These are phyloP conservation scores for Macrophya alboannulata DNA, from an alignment of 2,888 invertebrate species.

Conservation along the genomic window DNA sequence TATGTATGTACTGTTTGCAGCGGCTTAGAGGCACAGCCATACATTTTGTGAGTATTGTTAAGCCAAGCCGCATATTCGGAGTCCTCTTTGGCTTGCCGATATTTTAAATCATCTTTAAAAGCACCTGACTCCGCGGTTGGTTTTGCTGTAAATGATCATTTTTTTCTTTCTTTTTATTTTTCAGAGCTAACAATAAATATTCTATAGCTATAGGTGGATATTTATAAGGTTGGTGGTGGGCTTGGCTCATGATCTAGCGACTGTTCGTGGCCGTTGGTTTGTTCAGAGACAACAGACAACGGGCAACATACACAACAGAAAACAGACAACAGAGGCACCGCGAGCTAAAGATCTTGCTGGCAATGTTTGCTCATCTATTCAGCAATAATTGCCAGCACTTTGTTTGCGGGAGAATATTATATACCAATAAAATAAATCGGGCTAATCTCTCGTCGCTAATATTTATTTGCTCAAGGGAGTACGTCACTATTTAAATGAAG, in stretches of 20 bases:
- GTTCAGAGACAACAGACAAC: conserved; percentile 37
- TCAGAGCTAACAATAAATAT: neutral
- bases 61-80: neutral
- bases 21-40: conserved; percentile 1
- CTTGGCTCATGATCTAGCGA: neutral
- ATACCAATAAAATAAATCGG: conserved; percentile 38
- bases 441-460: neutral
- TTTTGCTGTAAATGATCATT: neutral
- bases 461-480: neutral
- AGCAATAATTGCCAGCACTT: conserved; percentile 35
- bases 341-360: conserved; percentile 9
- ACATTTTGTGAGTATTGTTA: neutral
- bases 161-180: neutral
- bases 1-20: neutral
- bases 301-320: neutral
- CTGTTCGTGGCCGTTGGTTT: conserved; percentile 3
- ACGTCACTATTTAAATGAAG: no score
- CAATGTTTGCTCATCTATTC: conserved; percentile 14
- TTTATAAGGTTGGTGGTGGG: neutral
- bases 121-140: neutral
- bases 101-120: conserved; percentile 30
- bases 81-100: conserved; percentile 14
- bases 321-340: conserved; percentile 29
- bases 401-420: conserved; percentile 44
- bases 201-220: neutral